Evolutionary conservation across 2,888 invertebrate genomes (phyloP).

Genomic region (Polyommatus iphigenia): DNA sequence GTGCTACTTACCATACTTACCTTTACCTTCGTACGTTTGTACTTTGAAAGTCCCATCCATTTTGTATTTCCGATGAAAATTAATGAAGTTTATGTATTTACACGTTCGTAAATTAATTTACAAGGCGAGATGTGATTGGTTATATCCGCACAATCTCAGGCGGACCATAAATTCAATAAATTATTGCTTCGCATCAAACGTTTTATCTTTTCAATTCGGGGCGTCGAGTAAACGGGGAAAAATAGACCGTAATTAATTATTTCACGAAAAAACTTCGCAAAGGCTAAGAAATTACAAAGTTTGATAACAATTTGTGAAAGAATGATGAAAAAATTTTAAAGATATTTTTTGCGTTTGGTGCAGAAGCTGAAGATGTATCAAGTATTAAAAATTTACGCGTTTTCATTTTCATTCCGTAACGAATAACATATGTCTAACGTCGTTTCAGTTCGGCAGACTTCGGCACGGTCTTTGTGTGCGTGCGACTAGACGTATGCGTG

Average conservation of each 20-base stretch:
- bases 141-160: conserved; percentile 18
- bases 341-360: background rate
- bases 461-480: no score
- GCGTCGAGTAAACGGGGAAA: background rate
- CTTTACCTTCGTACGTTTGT: background rate
- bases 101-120: conserved; percentile 27
- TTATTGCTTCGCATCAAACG: conserved; percentile 26
- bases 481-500: no score
- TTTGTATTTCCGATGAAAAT: background rate
- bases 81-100: conserved; percentile 9
- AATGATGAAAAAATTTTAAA: background rate
- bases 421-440: no score
- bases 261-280: background rate
- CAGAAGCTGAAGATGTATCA: background rate
- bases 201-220: conserved; percentile 11
- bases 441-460: no score
- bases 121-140: conserved; percentile 15
- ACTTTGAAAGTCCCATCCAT: background rate
- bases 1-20: background rate
- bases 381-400: background rate
- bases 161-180: conserved; percentile 1
- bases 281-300: background rate
- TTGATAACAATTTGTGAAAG: background rate
- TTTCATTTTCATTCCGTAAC: no score
- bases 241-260: conserved; percentile 10